Evolutionary conservation across 2,888 invertebrate species (phyloP).

Genomic region (Pyralis farinalis): DNA sequence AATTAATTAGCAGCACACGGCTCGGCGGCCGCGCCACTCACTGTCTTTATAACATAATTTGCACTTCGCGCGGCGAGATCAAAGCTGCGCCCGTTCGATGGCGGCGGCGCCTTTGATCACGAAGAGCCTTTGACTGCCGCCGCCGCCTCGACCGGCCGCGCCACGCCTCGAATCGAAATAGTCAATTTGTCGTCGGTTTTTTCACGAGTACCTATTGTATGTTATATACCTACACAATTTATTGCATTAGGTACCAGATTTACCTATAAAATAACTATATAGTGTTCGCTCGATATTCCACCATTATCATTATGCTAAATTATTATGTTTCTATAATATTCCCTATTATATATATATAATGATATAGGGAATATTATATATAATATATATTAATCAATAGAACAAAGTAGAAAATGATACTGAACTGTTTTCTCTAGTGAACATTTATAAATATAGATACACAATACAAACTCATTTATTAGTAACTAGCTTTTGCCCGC

Average conservation of each 20-base stretch:
- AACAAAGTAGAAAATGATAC: too few species aligned
- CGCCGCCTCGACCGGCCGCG: constrained; percentile 71
- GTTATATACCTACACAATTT: neutral
- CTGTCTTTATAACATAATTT: constrained; percentile 82
- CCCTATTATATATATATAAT: too few species aligned
- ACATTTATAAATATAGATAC: too few species aligned
- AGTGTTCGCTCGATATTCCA: too few species aligned
- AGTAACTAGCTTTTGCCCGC: too few species aligned
- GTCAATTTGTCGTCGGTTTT: constrained; percentile 74
- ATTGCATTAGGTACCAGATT: neutral
- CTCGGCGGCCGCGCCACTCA: constrained; percentile 67
- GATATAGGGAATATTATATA: too few species aligned
- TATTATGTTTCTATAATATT: too few species aligned
- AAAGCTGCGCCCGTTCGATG: constrained; percentile 69
- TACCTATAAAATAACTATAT: too few species aligned
- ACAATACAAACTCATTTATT: too few species aligned
- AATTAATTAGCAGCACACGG: constrained; percentile 73
- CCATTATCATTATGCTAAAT: too few species aligned
- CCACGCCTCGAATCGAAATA: constrained; percentile 76
- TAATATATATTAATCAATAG: too few species aligned
- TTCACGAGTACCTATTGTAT: constrained; percentile 27
- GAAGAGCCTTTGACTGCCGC: constrained; percentile 64
- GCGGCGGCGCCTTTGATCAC: constrained; percentile 79
- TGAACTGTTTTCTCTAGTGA: too few species aligned
- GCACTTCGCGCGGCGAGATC: constrained; percentile 79